Evolutionary conservation across 2,797 vertebrate species (phyloP), one percentile per base, ranked within the genome.

Genomic region (Natrix natrix): DNA sequence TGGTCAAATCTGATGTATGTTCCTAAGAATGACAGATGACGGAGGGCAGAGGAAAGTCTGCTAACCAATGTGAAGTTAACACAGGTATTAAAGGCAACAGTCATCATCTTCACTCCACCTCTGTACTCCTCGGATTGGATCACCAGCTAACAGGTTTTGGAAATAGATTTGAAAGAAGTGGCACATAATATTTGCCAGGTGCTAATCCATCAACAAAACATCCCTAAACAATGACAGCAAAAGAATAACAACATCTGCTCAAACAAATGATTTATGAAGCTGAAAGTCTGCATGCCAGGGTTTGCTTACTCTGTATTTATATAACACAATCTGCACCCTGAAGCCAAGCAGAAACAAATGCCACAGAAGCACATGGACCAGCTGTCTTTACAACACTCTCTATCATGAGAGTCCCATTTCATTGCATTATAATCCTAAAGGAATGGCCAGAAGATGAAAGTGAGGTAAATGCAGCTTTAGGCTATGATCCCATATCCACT

Each of bases 171-270:
- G 89, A 89, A 28, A 90, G 2, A 24, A 88, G 83, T 63, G 20
- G 0, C 0, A 90, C 91, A 20, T 43, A 32, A 16, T 4, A 8
- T 66, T 87, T 92, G 61, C 14, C 32, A 37, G 1, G 14, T 94
- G 83, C 63, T 87, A 52, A 24, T 92, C 11, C 52, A 63, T 37
- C 20, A 93, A 89, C 63, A 91, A 94, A 92, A 93, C 87, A 93
- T 94, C 90, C 87, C 87, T 86, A 94, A 91, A 94, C 90, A 93
- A 93, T 91, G 92, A 93, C 60, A 74, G 90, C 90, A 32, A 91
- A 92, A 93, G 90, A 93, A 93, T 93, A 94, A 94, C 87, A 94
- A 93, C 93, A 94, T 94, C 93, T 94, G 92, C 88, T 94, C 93
- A 94, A 92, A 87, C 32, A 14, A 93, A 91, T 93, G n/a, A 93